Evolutionary conservation across 2,888 invertebrate genomes (phyloP).

Genomic region (Drosophila falleni): DNA sequence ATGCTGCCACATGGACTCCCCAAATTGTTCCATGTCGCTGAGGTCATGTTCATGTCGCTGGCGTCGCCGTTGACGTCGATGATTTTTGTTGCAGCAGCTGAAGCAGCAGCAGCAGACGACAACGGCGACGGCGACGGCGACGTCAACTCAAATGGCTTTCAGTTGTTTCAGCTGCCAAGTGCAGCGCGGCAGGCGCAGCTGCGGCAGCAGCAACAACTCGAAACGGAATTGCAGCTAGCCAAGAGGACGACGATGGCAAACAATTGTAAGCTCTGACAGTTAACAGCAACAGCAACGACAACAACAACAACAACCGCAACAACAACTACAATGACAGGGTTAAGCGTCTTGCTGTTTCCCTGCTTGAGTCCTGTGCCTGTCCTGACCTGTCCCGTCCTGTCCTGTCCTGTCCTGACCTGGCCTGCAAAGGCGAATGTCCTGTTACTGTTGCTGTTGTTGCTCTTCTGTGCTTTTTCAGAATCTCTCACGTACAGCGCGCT

Average conservation of each 20-base stretch:
- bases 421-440: constrained; percentile 68
- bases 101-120: constrained; percentile 17
- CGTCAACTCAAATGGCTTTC: constrained; percentile 73
- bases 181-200: constrained; percentile 57
- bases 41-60: constrained; percentile 71
- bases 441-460: constrained; percentile 40
- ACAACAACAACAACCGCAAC: constrained; percentile 52
- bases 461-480: constrained; percentile 12
- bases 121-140: constrained; percentile 20
- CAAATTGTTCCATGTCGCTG: constrained; percentile 58
- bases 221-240: constrained; percentile 74
- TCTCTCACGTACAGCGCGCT: constrained; percentile 61
- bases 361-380: constrained; percentile 11
- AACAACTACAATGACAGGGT: constrained; percentile 48
- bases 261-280: constrained; percentile 78
- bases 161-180: constrained; percentile 75
- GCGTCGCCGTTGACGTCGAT: constrained; percentile 67
- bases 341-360: constrained; percentile 44
- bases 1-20: constrained; percentile 36
- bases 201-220: constrained; percentile 54
- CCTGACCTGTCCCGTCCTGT: neutral
- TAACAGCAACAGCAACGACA: constrained; percentile 62
- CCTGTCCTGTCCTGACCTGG: neutral
- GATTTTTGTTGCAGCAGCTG: constrained; percentile 52
- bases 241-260: constrained; percentile 64